Evolutionary conservation across 2,113 vertebrate species (phyloP).

Genomic region (Pelecanus crispus): DNA sequence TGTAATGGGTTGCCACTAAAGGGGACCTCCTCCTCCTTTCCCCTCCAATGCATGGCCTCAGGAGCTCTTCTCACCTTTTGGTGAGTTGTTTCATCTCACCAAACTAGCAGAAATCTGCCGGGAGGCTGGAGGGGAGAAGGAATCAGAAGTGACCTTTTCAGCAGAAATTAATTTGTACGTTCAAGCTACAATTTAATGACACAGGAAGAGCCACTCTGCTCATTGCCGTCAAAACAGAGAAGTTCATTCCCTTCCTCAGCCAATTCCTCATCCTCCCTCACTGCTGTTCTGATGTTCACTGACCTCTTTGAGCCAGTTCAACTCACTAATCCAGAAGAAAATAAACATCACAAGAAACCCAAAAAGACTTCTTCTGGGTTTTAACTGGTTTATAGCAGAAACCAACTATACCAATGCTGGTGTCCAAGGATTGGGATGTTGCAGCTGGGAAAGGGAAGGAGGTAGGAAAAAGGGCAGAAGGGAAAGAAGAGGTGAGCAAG

Average conservation of each 20-base stretch:
- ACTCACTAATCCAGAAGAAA: neutral
- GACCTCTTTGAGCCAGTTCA: neutral
- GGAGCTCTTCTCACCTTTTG: neutral
- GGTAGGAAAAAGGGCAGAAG: neutral
- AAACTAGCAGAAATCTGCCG: neutral
- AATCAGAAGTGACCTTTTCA: neutral
- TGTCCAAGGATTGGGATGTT: neutral
- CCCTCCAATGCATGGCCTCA: neutral
- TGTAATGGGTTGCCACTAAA: neutral
- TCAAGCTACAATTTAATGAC: neutral
- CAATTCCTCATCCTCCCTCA: neutral
- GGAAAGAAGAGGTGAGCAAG: neutral
- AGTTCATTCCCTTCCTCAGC: neutral
- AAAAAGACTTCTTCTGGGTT: neutral
- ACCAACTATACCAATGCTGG: neutral
- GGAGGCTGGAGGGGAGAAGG: neutral
- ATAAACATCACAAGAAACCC: neutral
- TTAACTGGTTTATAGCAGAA: neutral
- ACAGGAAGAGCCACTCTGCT: neutral
- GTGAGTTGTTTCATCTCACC: neutral
- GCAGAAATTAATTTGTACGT: neutral
- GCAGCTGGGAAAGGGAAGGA: neutral
- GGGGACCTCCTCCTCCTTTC: neutral
- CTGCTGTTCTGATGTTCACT: neutral
- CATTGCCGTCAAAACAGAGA: neutral